Base-by-base conservation (phyloP, 2,888 invertebrate species). In the Tineola bisselliella region DNA sequence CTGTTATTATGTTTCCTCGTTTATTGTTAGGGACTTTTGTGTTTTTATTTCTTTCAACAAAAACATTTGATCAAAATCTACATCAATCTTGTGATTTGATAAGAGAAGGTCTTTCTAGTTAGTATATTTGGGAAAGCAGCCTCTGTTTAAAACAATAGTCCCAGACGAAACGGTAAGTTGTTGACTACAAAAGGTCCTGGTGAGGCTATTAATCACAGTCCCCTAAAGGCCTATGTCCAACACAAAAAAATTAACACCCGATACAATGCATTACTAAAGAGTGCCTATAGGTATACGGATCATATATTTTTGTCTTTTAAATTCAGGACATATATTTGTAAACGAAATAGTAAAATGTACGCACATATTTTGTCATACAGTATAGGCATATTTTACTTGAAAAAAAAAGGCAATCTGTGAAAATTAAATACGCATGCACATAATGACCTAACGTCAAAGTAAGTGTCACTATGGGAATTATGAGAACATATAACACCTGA, bases 191-290 rank as follows among this genome's bases (percentile, higher is more conserved):
- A 63, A 75, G 72, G 71, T 71, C 72, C 71, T 70, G 72, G 70
- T 68, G 65, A 68, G 73, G 75, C 79, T 76, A 82, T 82, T 81
- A 81, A 82, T 82, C 81, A 81, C 74, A 71, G 78, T 76, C 75
- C 71, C 73, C 77, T 77, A 79, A 81, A 81, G 81, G 80, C 77
- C 78, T 79, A 70, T 68, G 72, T 69, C 71, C 72, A 74, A 72
- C 72, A 75, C 77, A 81, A 81, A 79, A 25, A 79, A 79, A 79
- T 63, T 65, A 44, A 60, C 60, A 48, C 59, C 2, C 52, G 25
- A 8, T n/a, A 44, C 25, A 60, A 48, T 44, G 19, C 43, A 59
- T 59, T 17, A 43, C 18, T 59, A 18, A 25, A 44, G 44, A 43
- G 38, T 33, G 25, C 12, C 19, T 25, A 25, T 57, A 57, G n/a